These are phyloP conservation scores for Pogona vitticeps DNA, from an alignment of 2,113 vertebrate species.

Conservation along the genomic window DNA sequence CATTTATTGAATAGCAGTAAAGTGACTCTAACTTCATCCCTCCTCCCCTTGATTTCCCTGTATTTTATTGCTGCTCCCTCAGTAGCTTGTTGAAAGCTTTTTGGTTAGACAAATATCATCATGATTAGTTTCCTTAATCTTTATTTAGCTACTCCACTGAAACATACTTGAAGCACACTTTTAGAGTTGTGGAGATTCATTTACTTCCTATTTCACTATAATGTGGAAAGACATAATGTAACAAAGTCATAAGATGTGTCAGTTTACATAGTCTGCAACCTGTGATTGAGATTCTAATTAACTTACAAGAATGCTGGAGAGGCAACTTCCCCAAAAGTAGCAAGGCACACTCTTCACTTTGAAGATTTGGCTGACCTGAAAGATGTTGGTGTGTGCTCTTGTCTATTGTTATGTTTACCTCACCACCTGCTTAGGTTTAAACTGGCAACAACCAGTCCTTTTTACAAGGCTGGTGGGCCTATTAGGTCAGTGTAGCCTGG, in stretches of 20 bases:
- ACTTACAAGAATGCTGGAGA: neutral
- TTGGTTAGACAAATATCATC: conserved; percentile 53
- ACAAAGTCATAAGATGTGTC: neutral
- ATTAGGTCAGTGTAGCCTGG: too few relatives aligned
- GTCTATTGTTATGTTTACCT: neutral
- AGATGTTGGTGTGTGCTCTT: too few relatives aligned
- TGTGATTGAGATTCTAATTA: conserved; percentile 18
- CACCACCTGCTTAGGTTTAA: neutral
- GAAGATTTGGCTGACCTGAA: neutral
- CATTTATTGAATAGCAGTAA: conserved; percentile 14
- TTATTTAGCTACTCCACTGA: conserved; percentile 58
- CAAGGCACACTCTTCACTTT: neutral
- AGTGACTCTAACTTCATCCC: neutral
- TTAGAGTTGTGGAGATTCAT: conserved; percentile 41
- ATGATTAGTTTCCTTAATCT: conserved; percentile 61
- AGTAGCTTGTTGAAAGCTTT: conserved; percentile 63
- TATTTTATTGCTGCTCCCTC: conserved; percentile 42
- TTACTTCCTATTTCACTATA: conserved; percentile 43
- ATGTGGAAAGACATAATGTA: conserved; percentile 1
- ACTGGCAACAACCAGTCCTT: too few relatives aligned
- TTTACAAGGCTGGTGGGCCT: too few relatives aligned
- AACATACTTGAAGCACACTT: conserved; percentile 52
- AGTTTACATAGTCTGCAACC: fast-evolving
- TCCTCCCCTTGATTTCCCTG: neutral
- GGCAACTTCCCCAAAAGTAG: neutral